These are phyloP conservation scores for Sebastolobus alascanus DNA, from an alignment of 2,797 vertebrate species.

Conservation along the genomic window DNA sequence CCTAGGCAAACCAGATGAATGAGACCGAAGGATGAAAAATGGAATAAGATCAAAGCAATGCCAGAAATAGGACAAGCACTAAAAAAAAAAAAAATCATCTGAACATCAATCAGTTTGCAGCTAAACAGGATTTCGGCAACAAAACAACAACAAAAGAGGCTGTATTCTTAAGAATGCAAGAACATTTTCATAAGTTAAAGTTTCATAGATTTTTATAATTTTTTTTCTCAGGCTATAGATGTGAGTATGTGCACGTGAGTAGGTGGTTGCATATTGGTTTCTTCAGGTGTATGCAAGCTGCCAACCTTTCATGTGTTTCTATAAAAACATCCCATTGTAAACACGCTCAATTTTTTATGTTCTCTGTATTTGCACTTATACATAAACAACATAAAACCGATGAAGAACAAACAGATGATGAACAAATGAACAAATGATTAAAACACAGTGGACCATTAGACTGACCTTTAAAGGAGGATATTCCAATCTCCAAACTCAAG, in stretches of 20 bases:
- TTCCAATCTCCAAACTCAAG: conserved; percentile 43
- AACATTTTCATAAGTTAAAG: conserved; percentile 2
- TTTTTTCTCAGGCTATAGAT: neutral
- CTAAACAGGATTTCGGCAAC: conserved; percentile 30
- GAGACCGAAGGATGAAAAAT: conserved; percentile 48
- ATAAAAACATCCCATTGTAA: neutral
- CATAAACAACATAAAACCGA: neutral
- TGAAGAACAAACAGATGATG: neutral
- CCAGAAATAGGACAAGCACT: conserved; percentile 40
- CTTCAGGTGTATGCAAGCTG: neutral
- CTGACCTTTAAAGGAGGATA: conserved; percentile 61
- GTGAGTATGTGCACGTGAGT: neutral
- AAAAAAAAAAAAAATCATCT: conserved; percentile 7
- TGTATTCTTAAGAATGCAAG: conserved; percentile 12
- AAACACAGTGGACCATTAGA: conserved; percentile 30
- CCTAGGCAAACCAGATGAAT: conserved; percentile 78
- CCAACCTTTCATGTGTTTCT: conserved; percentile 4
- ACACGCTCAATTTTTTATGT: neutral
- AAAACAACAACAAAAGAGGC: conserved; percentile 26
- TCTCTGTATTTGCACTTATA: neutral
- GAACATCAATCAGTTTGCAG: conserved; percentile 41
- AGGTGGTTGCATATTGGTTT: neutral
- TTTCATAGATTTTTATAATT: conserved; percentile 8
- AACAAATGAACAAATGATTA: neutral
- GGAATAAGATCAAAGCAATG: conserved; percentile 54